Base-by-base conservation (phyloP, 2,113 vertebrate species). In the Siniperca knerii region DNA sequence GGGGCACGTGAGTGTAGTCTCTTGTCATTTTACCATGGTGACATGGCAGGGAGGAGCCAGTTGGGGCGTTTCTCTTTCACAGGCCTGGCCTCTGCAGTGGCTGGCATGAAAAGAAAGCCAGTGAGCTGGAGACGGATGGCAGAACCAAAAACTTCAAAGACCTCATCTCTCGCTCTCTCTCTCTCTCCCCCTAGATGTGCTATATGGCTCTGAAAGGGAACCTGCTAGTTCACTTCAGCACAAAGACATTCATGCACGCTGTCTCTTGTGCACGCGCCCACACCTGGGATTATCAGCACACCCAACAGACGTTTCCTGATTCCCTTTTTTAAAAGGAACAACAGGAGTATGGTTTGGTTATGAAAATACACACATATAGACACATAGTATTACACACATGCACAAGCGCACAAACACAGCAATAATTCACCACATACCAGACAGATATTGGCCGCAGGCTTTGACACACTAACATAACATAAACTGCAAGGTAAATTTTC, bases 61-160 rank as follows among this genome's bases (percentile, higher is more conserved):
- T 73, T 72, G 88, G 91, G 92, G 92, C 89, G 80, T 94, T 94
- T 90, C 90, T 90, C 90, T 94, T 93, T 93, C 89, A 91, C 93
- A 90, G 93, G 91, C 89, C 91, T 88, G 92, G 91, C 90, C 93
- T 92, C 74, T 86, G 93, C 91, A 93, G 92, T 52, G 68, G 87
- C 88, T 96, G 95, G 95, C 94, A 91, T 91, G 82, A 93, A 95
- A 96, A 95, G 90, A 95, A 96, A 96, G 92, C 71, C 90, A 89
- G 87, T 15, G 75, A 65, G 86, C 83, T 57, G 2, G 48, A 95
- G 93, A 95, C 87, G 91, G 91, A 93, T 94, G 94, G 62, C 92
- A 94, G 96, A 93, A 83, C 85, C 92, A 23, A 61, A 64, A 75
- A 95, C 94, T 95, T 96, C 96, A 96, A 96, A 92, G 94, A 81